phyloP scores from a whole-genome alignment of 2,797 vertebrate species.

The Manis crassicaudata region DNA sequence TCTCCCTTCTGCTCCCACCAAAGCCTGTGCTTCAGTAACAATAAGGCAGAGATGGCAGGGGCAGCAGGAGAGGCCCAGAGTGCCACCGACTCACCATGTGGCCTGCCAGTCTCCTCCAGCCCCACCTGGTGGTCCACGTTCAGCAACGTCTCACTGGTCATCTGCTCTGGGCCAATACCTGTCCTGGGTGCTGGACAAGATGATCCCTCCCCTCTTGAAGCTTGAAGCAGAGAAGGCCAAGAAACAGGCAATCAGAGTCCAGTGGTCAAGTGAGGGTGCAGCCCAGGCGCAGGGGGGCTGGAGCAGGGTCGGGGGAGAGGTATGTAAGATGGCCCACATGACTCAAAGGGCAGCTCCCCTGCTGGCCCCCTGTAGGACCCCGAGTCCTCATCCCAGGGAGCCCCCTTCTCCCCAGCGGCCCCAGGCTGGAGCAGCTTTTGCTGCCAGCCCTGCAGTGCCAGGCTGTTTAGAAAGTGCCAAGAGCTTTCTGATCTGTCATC shows the following conservation, averaged over 20 bases:
- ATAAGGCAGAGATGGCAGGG: background rate
- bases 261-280: background rate
- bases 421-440: background rate
- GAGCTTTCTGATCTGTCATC: conserved; percentile 42
- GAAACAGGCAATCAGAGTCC: background rate
- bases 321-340: rapidly evolving
- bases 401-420: background rate
- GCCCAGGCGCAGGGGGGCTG: background rate
- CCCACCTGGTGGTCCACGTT: rapidly evolving
- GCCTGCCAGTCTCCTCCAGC: background rate
- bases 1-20: background rate
- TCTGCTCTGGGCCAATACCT: background rate
- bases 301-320: rapidly evolving
- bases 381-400: rapidly evolving
- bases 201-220: background rate
- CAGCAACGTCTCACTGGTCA: rapidly evolving
- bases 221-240: background rate
- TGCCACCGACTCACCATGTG: rapidly evolving
- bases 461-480: background rate
- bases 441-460: background rate
- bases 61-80: background rate
- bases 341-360: too few relatives aligned
- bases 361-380: background rate
- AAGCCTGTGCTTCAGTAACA: background rate
- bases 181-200: background rate